Percentiles rank a stretch among this genome's conserved stretches.
Conservation (phyloP, 2,888 invertebrate genomes). For the Noctua pronuba region DNA sequence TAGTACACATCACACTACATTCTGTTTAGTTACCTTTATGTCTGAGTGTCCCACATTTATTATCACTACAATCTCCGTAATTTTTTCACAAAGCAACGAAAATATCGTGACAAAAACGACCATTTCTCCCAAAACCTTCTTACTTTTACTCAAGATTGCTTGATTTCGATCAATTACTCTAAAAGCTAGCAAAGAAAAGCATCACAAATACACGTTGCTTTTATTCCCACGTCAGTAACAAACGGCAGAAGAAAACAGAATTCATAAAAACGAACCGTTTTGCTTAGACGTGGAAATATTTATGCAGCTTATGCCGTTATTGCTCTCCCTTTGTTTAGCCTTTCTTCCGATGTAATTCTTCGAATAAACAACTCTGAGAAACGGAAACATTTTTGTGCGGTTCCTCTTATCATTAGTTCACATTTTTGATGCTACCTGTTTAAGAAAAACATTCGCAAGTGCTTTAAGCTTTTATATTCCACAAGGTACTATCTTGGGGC, state of each 20-base stretch:
- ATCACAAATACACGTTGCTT: conserved; percentile 6
- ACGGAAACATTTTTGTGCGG: conserved; percentile 36
- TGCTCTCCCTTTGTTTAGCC: conserved; percentile 54
- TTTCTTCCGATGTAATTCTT: conserved; percentile 44
- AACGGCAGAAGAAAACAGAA: conserved; percentile 37
- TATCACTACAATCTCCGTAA: conserved; percentile 24
- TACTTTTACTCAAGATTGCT: conserved; percentile 30
- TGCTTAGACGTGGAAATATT: conserved; percentile 60
- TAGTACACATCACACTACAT: conserved; percentile 15
- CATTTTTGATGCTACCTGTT: background rate
- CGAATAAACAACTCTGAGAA: conserved; percentile 55
- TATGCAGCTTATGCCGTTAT: conserved; percentile 59
- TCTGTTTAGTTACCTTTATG: conserved; percentile 9
- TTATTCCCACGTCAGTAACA: conserved; percentile 46
- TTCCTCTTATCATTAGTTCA: conserved; percentile 10
- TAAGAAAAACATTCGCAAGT: conserved; percentile 18
- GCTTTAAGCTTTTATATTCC: conserved; percentile 36
- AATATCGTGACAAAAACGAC: conserved; percentile 25
- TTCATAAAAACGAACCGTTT: conserved; percentile 47
- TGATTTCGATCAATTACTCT: conserved; percentile 31
- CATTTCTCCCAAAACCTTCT: conserved; percentile 21
- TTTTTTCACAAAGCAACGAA: conserved; percentile 18
- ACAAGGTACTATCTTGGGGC: conserved; percentile 56
- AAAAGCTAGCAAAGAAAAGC: conserved; percentile 31
- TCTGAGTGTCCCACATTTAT: conserved; percentile 35